phyloP scores from a whole-genome alignment of 2,888 invertebrate species.

The Drosophila sordidula region DNA sequence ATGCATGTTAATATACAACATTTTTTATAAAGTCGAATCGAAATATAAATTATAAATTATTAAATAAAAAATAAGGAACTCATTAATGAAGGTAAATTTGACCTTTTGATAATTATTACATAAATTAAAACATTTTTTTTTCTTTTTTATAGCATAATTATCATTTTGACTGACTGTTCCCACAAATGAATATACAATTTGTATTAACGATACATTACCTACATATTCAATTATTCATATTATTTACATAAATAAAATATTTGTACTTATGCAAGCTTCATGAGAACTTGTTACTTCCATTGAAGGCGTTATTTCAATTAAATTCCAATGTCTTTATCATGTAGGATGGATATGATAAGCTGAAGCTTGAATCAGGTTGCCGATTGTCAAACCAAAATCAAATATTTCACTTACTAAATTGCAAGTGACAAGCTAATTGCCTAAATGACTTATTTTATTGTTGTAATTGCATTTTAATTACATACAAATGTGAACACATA shows the following conservation, averaged over 20 bases:
- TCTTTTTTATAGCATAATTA: neutral
- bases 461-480: conserved; percentile 17
- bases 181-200: no score
- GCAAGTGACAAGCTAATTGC: conserved; percentile 27
- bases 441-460: conserved; percentile 14
- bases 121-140: no score
- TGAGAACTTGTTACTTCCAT: neutral
- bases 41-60: no score
- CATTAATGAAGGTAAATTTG: no score
- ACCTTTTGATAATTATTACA: no score
- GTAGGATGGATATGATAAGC: neutral
- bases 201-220: no score
- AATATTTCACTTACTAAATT: neutral
- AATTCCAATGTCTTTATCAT: neutral
- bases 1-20: neutral
- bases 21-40: no score
- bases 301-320: neutral
- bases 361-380: neutral
- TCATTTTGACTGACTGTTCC: neutral
- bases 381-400: neutral
- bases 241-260: neutral
- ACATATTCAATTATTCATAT: neutral
- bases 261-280: neutral
- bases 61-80: no score
- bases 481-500: neutral